phyloP scores from a whole-genome alignment of 2,888 invertebrate genomes.

The Coecobrya sp. region DNA sequence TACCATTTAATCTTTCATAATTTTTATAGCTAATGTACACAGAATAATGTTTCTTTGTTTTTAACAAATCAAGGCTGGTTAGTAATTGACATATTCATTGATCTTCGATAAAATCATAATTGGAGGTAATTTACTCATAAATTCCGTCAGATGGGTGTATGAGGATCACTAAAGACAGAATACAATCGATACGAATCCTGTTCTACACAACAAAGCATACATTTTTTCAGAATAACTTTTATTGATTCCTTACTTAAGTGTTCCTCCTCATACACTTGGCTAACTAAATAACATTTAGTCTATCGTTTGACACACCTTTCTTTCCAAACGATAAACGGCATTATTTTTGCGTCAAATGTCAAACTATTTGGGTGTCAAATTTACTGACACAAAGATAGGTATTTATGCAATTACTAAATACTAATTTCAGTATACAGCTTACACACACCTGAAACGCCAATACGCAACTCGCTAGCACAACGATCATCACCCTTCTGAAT shows the following conservation, averaged over 20 bases:
- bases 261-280: no score
- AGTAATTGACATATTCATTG: constrained; percentile 29
- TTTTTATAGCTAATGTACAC: neutral
- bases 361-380: neutral
- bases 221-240: neutral
- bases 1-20: neutral
- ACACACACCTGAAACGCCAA: no score
- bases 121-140: neutral
- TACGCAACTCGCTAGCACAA: no score
- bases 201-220: neutral
- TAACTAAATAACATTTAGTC: no score
- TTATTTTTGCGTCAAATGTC: neutral
- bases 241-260: no score
- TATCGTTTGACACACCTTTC: no score
- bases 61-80: constrained; percentile 18
- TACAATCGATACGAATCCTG: no score
- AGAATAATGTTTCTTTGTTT: constrained; percentile 5
- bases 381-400: no score
- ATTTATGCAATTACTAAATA: no score
- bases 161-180: neutral
- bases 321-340: no score
- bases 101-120: constrained; percentile 40
- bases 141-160: neutral
- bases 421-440: no score
- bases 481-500: no score